Evolutionary conservation across 2,797 vertebrate species (phyloP), one percentile per base, ranked within the genome.

Genomic region (Ctenopoma kingsleyae): DNA sequence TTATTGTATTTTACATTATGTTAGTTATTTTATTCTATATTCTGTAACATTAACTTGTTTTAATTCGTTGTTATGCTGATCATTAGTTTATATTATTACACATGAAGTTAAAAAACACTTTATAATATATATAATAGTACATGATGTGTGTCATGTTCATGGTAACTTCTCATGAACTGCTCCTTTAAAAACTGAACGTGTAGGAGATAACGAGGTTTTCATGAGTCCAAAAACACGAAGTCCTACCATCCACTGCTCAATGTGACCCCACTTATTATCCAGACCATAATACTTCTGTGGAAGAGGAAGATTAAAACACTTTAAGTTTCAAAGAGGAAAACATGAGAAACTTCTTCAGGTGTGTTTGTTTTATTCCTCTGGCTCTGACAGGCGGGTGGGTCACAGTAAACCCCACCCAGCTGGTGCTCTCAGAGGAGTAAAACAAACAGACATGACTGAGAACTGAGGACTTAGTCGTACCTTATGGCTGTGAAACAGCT

Each of bases 161-260:
- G 46, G 20, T 12, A 11, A 11, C 3, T 13, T 38, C 30, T 32
- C 7, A 8, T 2, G 8, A 8, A 32, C 30, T 13, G 41, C 44
- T 48, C 46, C 46, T 48, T 48, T 23, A 23, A 47, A 38, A 38
- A 11, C 10, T 11, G 10, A 38, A n/a, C 41, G 1, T 49, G 5
- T 2, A 35, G n/a, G 25, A 47, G 43, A 55, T 17, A 9, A 40
- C 2, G 6, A 71, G 74, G 70, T 77, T 60, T 59, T 40, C 59
- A 63, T 20, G 53, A 9, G 43, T 8, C 17, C 40, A 12, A 19
- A 47, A 22, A 17, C 7, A 4, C 23, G 50, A 8, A 13, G 30
- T 70, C 93, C 80, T 98, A 99, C 97, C 97, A 99, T 99, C 97
- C 97, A 99, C 76, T 97, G 96, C 78, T 99, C 97, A 95, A 99